Base-by-base conservation (phyloP, 2,113 vertebrate genomes). In the Promerops cafer region DNA sequence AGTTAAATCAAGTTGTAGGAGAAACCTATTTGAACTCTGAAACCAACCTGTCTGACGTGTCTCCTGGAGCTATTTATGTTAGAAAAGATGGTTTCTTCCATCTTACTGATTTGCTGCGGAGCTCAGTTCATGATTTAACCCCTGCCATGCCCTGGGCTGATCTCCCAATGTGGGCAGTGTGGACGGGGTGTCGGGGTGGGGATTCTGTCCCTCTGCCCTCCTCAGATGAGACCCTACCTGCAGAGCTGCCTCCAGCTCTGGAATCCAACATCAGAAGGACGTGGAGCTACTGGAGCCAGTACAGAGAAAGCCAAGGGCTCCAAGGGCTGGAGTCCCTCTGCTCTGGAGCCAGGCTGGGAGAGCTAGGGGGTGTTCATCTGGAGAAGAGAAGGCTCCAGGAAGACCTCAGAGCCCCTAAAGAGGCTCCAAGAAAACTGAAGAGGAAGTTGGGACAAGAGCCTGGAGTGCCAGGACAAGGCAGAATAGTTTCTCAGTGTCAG, bases 151-250 rank as follows among this genome's bases (percentile, higher is more conserved):
- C 24, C 33, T 59, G 52, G 52, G 44, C 37, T 37, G 10, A 28
- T 74, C 10, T 11, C 33, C 8, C 40, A 31, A 0, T 5, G 7
- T 68, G 39, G 53, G 39, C 39, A 39, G 33, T 0, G 1, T n/a
- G 44, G 9, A 16, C 1, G 2, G 23, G 24, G 17, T n/a, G 2
- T 4, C 8, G 30, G 6, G 4, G n/a, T n/a, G 37, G 8, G 30
- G 4, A 31, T 61, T 47, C 16, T 68, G 53, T 5, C 22, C 31
- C 44, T 68, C 20, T 82, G 39, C n/a, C 16, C 63, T 9, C 2
- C 33, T 40, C 39, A 30, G 39, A 33, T 53, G 53, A n/a, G 60
- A 68, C 13, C 11, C 16, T n/a, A 52, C 44, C 37, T 60, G 39
- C 45, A 60, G 60, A 75, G 45, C 44, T 66, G 33, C 37, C 27